Evolutionary conservation across 2,888 invertebrate genomes (phyloP), one percentile per base, ranked within the genome.

Genomic region (Limnephilus lunatus): DNA sequence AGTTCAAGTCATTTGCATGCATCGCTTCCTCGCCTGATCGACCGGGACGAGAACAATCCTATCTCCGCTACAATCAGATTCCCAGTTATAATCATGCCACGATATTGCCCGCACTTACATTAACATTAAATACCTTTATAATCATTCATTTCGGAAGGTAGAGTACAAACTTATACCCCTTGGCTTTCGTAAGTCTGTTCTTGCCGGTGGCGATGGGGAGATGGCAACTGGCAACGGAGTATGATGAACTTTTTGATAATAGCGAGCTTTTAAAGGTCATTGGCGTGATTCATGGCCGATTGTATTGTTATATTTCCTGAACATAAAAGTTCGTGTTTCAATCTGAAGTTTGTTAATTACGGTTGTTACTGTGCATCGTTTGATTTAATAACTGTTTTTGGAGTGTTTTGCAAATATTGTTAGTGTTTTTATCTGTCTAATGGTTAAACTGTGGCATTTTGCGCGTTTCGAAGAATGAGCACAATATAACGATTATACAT

Each of bases 41-140:
- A 82, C 82, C 90, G 90, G 30, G 39, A 44, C 90, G 31, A 44
- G 89, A 81, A 89, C 89, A 81, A 89, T 89, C 82, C 44, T 90
- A 90, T 90, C 90, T 82, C 12, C n/a, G 81, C 82, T 81, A 39
- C 48, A 44, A 90, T 90, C 90, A 31, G 15, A 81, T 39, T 82
- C 81, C 44, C 90, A 15, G 89, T 30, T 31, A 30, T 44, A 90
- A 90, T 81, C 44, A 81, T 81, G 35, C 68, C 90, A 32, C 88
- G 80, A 89, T 89, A 81, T 80, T 80, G 81, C 88, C 88, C 48
- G 44, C 39, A 86, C n/a, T 35, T 35, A 85, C 14, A 85, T 39
- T 35, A 19, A 85, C 11, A 31, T 25, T 25, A 85, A 85, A 85
- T 39, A n/a, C 15, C 39, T 32, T 32, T 39, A 85, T 12, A 85